Base-by-base conservation (phyloP, 2,797 vertebrate species). In the Enteromius unitaeniatus region DNA sequence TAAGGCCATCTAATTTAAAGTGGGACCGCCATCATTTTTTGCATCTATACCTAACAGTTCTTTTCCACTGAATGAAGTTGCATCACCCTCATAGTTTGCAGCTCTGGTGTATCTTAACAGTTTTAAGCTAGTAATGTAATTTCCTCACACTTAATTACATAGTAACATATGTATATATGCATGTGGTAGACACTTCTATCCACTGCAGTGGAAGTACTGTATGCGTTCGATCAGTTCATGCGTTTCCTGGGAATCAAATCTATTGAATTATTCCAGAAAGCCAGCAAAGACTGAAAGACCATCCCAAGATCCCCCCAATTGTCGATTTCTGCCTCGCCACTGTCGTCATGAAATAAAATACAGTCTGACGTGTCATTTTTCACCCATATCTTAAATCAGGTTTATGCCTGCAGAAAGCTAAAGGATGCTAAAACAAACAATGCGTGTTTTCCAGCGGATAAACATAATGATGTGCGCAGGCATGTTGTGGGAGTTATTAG, bases 401-500 rank as follows among this genome's bases (percentile, higher is more conserved):
- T 64, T 78, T 47, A 45, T 64, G 58, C 10, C 47, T 62, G 58
- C 23, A 64, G 58, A 64, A 64, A 58, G 7, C 31, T n/a, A 55
- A 75, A 14, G 3, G 23, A 40, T 58, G 31, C 13, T 75, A 10
- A 55, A 58, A 58, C 51, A 37, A 58, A 75, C 1, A 0, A 58
- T 58, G 21, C 37, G 73, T 58, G 73, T 75, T 58, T 58, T 75
- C 11, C 13, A 40, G 21, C 3, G 2, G 6, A 58, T 40, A 23
- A 75, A 23, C 51, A 55, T 42, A 60, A 62, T 17, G 53, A 40
- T 60, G 55, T 77, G 37, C 14, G 15, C 37, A 76, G 31, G 21
- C 6, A 40, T 76, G 73, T 75, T 62, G n/a, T 45, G 53, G 53
- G 37, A 77, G 55, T 62, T 55, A 55, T 75, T 62, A 62, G 9